Base-by-base conservation (phyloP, 2,113 vertebrate species). In the Rhizomys pruinosus region DNA sequence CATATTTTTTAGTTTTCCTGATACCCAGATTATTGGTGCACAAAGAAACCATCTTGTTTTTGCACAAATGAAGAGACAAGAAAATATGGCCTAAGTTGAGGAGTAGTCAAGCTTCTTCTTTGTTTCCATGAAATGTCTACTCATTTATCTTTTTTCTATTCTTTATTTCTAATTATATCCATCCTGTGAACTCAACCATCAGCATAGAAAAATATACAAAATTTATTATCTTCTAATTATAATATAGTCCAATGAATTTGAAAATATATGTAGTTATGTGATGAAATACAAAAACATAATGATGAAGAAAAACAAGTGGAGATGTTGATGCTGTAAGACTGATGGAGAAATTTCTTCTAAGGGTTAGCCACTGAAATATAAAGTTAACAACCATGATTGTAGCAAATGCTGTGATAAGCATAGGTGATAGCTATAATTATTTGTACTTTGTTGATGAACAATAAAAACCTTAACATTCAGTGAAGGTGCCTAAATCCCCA, bases 221-320 rank as follows among this genome's bases (percentile, higher is more conserved):
- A 57, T 66, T 2, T n/a, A 27, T 55, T 68, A 64, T 79, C 9
- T 63, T 44, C 5, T 72, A 7, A 39, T 74, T 61, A 89, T 93
- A 84, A 76, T 34, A 3, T 44, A 78, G 32, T 23, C 11, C 64
- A 77, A 78, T 55, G 6, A 59, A 69, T 59, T 78, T 79, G 15
- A 94, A 89, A 89, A 61, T 76, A 72, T 81, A 93, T 92, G 80
- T 87, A 71, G 66, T 23, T 32, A 2, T 76, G 15, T 42, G 7
- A 90, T 52, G 20, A 64, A 84, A 93, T 3, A 32, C 22, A 66
- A 72, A 34, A 81, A 88, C 17, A 74, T 25, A 63, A 80, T 59
- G 93, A 92, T 57, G 5, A 86, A 9, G n/a, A 59, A 61, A 92
- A 79, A n/a, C 22, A 82, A 94, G 66, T 2, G 5, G 5, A 7